Evolutionary conservation across 1,140 invertebrate species (phyloP).

Genomic region (Sweltsa coloradensis): DNA sequence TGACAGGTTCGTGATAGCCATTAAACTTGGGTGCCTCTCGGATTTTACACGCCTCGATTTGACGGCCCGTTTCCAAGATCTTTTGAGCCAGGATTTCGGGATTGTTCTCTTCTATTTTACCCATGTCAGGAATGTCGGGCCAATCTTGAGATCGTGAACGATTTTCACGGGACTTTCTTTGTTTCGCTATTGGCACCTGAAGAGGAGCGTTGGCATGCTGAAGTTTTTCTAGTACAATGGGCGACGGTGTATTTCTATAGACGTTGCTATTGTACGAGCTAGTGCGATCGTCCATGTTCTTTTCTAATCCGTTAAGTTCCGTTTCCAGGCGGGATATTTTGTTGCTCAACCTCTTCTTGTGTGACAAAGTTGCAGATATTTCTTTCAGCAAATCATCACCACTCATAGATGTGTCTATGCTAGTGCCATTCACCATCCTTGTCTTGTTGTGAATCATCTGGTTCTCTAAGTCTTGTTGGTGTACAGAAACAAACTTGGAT

Average conservation of each 20-base stretch:
- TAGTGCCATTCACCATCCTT: constrained; percentile 29
- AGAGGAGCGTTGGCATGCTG: constrained; percentile 6
- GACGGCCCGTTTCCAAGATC: constrained; percentile 74
- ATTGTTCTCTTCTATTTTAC: constrained; percentile 83
- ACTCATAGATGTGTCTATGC: constrained; percentile 33
- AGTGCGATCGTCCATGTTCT: constrained; percentile 43
- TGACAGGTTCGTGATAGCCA: constrained; percentile 2
- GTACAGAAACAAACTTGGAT: constrained; percentile 46
- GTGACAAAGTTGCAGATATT: constrained; percentile 66
- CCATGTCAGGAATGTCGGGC: constrained; percentile 79
- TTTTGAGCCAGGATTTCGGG: constrained; percentile 80
- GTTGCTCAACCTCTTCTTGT: constrained; percentile 65
- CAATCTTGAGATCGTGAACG: constrained; percentile 74
- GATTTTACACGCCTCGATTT: constrained; percentile 70
- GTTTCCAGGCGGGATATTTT: constrained; percentile 60
- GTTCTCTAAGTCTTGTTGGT: constrained; percentile 54
- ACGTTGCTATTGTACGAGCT: no score
- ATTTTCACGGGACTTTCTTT: constrained; percentile 57
- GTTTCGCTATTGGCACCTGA: no score
- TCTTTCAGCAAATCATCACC: constrained; percentile 72
- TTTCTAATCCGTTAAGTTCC: constrained; percentile 61
- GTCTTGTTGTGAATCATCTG: constrained; percentile 42
- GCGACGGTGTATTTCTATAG: no score
- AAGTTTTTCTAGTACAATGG: constrained; percentile 4
- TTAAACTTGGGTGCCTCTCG: constrained; percentile 25